A percentile compares a stretch with the other conserved stretches of the same genome.
Conservation (phyloP, 2,797 vertebrate genomes). For the Silurus lanzhouensis region DNA sequence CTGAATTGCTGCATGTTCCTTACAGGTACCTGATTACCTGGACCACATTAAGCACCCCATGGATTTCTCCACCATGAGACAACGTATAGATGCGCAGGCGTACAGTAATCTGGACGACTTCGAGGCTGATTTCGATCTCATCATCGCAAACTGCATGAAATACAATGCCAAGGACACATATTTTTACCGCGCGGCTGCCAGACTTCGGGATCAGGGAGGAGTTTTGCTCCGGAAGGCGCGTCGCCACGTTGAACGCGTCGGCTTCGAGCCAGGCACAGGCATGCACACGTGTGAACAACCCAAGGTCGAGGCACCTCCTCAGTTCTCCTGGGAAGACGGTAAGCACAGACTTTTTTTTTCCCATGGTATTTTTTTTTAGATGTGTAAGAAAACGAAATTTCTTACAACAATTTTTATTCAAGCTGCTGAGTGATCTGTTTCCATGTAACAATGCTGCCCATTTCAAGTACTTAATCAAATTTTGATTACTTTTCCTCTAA, state of each 20-base stretch:
- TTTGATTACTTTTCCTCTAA: neutral
- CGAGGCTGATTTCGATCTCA: slow-evolving; percentile 93
- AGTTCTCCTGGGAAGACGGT: slow-evolving; percentile 98
- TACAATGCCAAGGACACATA: slow-evolving; percentile 98
- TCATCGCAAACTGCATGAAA: slow-evolving; percentile 94
- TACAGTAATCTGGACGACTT: slow-evolving; percentile 89
- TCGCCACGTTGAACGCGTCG: slow-evolving; percentile 84
- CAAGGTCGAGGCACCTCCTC: slow-evolving; percentile 74
- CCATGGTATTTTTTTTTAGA: neutral
- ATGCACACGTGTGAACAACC: slow-evolving; percentile 88
- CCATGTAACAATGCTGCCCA: neutral
- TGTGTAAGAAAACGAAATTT: neutral
- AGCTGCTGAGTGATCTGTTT: neutral
- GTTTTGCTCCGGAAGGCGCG: slow-evolving; percentile 87
- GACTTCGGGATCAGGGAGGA: slow-evolving; percentile 93
- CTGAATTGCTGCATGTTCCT: neutral
- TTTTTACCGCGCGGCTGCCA: slow-evolving; percentile 90
- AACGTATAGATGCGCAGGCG: slow-evolving; percentile 84
- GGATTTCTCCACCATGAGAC: slow-evolving; percentile 95
- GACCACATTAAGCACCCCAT: slow-evolving; percentile 94
- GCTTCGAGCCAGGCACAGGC: slow-evolving; percentile 86
- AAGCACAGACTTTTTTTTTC: slow-evolving; percentile 50
- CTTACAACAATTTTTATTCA: too few species aligned
- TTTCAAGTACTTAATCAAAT: neutral
- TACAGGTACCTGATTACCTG: slow-evolving; percentile 93